A percentile compares a stretch with the other conserved stretches of the same genome.
Evolutionary conservation across 2,888 invertebrate genomes (phyloP).

Genomic region (Cataglyphis altisquamis): DNA sequence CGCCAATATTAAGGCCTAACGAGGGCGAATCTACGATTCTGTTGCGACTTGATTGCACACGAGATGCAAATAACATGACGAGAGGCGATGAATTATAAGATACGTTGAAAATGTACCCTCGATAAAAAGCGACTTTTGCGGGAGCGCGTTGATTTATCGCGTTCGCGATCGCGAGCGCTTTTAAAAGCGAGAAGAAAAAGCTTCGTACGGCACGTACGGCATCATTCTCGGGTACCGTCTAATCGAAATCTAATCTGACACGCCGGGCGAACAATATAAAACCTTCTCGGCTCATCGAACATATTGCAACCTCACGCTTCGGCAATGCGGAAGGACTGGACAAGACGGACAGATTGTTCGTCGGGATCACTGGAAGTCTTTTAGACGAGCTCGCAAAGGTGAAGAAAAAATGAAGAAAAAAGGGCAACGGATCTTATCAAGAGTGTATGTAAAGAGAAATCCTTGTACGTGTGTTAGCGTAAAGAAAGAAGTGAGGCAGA

Average conservation of each 20-base stretch:
- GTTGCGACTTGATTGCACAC: slow-evolving; percentile 22
- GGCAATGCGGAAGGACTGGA: slow-evolving; percentile 51
- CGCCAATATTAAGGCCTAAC: slow-evolving; percentile 13
- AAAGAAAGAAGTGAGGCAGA: slow-evolving; percentile 3
- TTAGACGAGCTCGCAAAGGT: slow-evolving; percentile 6
- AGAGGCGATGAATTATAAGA: slow-evolving; percentile 41
- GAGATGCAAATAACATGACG: slow-evolving; percentile 24
- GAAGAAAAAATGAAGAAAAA: background rate
- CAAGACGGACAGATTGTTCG: slow-evolving; percentile 38
- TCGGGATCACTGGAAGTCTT: slow-evolving; percentile 15
- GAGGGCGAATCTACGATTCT: slow-evolving; percentile 13
- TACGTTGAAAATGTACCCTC: slow-evolving; percentile 29
- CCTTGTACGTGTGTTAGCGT: slow-evolving; percentile 10
- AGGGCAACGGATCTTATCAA: slow-evolving; percentile 20
- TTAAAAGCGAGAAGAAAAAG: slow-evolving; percentile 34
- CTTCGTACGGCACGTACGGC: slow-evolving; percentile 16
- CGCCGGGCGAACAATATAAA: slow-evolving; percentile 34
- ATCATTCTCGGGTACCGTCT: slow-evolving; percentile 30
- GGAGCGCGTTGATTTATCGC: slow-evolving; percentile 48
- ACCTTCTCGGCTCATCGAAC: slow-evolving; percentile 42
- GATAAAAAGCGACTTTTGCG: slow-evolving; percentile 38
- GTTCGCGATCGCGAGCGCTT: slow-evolving; percentile 7
- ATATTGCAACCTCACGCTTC: slow-evolving; percentile 47
- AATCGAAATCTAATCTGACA: slow-evolving; percentile 52
- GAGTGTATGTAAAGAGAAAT: background rate